phyloP scores from a whole-genome alignment of 2,113 vertebrate species.

The Ceyx cyanopectus region DNA sequence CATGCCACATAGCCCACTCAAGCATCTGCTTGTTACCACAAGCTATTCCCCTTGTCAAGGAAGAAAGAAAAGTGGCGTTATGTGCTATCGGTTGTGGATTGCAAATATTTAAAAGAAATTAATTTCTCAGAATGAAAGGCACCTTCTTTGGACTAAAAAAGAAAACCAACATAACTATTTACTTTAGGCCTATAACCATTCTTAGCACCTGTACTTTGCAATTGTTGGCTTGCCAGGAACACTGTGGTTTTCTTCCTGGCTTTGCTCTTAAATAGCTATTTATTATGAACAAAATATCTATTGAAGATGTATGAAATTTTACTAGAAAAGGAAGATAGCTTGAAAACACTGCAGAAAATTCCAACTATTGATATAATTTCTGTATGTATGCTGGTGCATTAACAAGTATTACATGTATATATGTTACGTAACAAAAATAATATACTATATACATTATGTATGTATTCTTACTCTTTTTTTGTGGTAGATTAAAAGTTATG shows the following conservation, averaged over 20 bases:
- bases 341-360: neutral
- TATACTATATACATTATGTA: neutral
- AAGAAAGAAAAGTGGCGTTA: slow-evolving; percentile 77
- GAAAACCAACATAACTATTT: slow-evolving; percentile 73
- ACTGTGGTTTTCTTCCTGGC: slow-evolving; percentile 61
- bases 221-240: slow-evolving; percentile 80
- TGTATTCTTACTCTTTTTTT: neutral
- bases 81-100: slow-evolving; percentile 74
- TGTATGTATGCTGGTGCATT: neutral
- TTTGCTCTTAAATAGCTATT: slow-evolving; percentile 44
- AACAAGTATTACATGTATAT: neutral
- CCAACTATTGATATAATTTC: neutral
- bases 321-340: neutral
- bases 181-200: slow-evolving; percentile 68
- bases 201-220: slow-evolving; percentile 81
- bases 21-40: slow-evolving; percentile 75
- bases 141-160: slow-evolving; percentile 76
- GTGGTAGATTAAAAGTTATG: neutral
- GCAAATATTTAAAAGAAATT: slow-evolving; percentile 90
- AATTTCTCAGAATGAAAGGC: slow-evolving; percentile 81
- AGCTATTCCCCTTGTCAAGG: slow-evolving; percentile 69
- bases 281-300: slow-evolving; percentile 67
- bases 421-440: neutral
- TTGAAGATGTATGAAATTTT: slow-evolving; percentile 25
- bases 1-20: slow-evolving; percentile 67